These are phyloP conservation scores for Redunca redunca DNA, from an alignment of 2,113 vertebrate genomes.

Conservation along the genomic window DNA sequence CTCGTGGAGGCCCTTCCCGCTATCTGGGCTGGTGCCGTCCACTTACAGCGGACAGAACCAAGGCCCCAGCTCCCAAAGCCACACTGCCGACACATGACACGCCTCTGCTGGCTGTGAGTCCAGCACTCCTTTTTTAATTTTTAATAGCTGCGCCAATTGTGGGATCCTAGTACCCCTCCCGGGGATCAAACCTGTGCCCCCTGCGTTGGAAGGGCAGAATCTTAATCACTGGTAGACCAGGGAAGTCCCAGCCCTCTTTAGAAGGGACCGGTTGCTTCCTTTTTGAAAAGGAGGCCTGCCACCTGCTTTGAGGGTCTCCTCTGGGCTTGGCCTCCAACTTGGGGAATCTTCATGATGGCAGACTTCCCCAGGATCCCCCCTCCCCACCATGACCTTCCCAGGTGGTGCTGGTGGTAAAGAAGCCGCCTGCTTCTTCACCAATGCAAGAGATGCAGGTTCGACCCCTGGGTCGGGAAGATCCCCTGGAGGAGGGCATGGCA, in stretches of 20 bases:
- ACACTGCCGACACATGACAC: accelerated
- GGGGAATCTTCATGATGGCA: background rate
- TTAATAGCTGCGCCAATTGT: accelerated
- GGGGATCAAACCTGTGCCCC: background rate
- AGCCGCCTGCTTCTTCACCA: background rate
- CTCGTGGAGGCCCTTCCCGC: accelerated
- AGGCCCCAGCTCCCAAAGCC: too few species aligned
- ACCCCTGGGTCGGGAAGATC: background rate
- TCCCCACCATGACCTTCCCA: background rate
- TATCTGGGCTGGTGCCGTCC: accelerated
- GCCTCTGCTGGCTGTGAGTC: background rate
- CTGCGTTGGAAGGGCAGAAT: background rate
- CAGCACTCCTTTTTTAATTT: background rate
- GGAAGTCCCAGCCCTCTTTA: background rate
- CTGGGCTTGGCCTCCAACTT: too few species aligned
- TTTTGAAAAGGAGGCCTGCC: background rate
- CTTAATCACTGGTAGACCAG: background rate
- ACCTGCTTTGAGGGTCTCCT: background rate
- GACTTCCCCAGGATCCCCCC: background rate
- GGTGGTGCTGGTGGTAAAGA: background rate
- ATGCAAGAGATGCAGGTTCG: background rate
- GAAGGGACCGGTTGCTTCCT: background rate
- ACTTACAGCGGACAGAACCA: background rate
- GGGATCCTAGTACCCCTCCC: background rate
- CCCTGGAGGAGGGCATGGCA: background rate